Conservation (phyloP, 2,113 vertebrate species). For the Canis aureus region DNA sequence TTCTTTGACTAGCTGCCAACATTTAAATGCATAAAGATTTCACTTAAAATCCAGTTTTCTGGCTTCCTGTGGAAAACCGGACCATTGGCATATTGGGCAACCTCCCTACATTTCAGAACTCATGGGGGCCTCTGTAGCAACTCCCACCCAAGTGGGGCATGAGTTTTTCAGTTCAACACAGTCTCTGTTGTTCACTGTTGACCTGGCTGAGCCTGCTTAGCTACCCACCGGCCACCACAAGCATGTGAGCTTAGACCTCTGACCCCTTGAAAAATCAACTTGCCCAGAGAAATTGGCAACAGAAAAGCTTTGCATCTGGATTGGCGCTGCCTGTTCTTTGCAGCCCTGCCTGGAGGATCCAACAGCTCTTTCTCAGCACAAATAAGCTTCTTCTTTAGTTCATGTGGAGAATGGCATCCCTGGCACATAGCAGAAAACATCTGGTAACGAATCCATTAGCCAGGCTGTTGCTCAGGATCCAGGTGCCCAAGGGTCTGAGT, state of each 20-base stretch:
- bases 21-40: background rate
- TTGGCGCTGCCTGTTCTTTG: background rate
- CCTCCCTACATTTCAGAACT: rapidly evolving
- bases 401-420: background rate
- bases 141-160: rapidly evolving
- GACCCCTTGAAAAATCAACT: background rate
- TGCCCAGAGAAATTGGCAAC: background rate
- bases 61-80: background rate
- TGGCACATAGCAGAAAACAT: slow-evolving; percentile 76
- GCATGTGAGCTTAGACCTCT: background rate
- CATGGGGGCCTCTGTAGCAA: too few species aligned
- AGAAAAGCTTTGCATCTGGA: background rate
- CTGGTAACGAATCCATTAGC: slow-evolving; percentile 77
- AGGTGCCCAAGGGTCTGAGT: slow-evolving; percentile 59
- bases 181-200: background rate
- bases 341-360: background rate
- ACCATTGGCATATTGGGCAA: rapidly evolving
- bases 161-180: background rate
- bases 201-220: background rate
- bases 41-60: background rate
- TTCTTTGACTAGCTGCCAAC: background rate
- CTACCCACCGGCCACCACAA: too few species aligned
- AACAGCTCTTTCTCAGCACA: slow-evolving; percentile 22
- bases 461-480: background rate
- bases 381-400: background rate